Evolutionary conservation across 2,113 vertebrate genomes (phyloP).

Genomic region (Lamprotornis superbus): DNA sequence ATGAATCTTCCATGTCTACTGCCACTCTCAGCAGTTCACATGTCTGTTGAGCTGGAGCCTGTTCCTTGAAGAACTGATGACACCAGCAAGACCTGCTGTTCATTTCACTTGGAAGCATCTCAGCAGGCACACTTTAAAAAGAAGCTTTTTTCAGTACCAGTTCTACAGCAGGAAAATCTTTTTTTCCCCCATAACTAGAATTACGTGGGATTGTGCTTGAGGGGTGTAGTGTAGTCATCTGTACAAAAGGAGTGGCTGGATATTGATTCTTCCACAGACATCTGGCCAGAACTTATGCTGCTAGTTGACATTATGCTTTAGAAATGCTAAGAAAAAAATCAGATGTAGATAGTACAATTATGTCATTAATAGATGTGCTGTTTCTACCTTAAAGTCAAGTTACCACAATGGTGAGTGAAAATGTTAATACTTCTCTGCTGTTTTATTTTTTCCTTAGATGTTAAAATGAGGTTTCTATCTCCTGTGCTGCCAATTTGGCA

Average conservation of each 20-base stretch:
- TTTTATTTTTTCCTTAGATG: background rate
- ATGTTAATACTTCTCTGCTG: background rate
- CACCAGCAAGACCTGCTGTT: background rate
- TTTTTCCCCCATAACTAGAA: background rate
- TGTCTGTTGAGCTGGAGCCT: background rate
- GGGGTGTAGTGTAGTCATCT: background rate
- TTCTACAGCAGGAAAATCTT: background rate
- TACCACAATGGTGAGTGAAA: background rate
- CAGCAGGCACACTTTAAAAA: background rate
- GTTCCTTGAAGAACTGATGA: background rate
- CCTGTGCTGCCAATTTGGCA: background rate
- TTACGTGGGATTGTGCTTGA: background rate
- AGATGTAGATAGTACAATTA: background rate
- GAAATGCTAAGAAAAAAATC: background rate
- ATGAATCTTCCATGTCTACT: background rate
- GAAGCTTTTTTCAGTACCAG: background rate
- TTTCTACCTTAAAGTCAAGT: background rate
- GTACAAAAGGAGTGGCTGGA: background rate
- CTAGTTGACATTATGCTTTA: background rate
- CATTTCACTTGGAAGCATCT: background rate
- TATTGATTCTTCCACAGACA: background rate
- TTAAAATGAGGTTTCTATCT: background rate
- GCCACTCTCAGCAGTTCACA: background rate
- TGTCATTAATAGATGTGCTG: background rate
- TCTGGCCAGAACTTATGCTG: background rate